Conservation (phyloP, 1,140 invertebrate species). For the Rhysida immarginata region DNA sequence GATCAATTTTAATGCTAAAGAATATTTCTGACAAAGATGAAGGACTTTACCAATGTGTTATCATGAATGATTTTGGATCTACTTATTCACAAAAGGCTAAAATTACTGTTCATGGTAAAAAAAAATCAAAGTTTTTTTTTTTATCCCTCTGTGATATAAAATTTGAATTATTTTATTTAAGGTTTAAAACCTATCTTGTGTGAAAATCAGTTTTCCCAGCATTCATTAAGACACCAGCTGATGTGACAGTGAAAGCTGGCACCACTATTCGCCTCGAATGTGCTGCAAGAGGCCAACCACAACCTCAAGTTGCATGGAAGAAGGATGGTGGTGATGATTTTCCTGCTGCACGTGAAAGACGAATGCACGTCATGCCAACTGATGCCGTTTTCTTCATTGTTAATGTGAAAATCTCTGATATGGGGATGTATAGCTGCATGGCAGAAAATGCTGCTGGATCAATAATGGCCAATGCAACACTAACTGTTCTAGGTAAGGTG, state of each 20-base stretch:
- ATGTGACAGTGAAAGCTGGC: constrained; percentile 68
- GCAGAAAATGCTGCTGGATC: constrained; percentile 76
- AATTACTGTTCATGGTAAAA: constrained; percentile 60
- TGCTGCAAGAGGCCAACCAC: constrained; percentile 71
- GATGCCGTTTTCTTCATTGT: constrained; percentile 87
- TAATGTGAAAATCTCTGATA: constrained; percentile 69
- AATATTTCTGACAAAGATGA: constrained; percentile 58
- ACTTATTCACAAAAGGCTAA: constrained; percentile 73
- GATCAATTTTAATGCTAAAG: constrained; percentile 50
- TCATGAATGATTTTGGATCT: constrained; percentile 73
- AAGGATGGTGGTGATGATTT: constrained; percentile 92
- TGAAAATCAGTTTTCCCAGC: constrained; percentile 57
- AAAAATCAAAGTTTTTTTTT: no score
- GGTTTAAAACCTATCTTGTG: no score
- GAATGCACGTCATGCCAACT: constrained; percentile 79
- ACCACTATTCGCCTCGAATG: constrained; percentile 77
- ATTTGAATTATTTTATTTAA: no score
- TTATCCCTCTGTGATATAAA: no score
- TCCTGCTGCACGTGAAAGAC: constrained; percentile 77
- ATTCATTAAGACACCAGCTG: constrained; percentile 67
- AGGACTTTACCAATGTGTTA: constrained; percentile 84
- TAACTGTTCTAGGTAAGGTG: constrained; percentile 58
- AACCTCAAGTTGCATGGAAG: constrained; percentile 76
- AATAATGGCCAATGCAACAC: constrained; percentile 70
- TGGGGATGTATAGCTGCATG: constrained; percentile 84